These are phyloP conservation scores for Embiotoca jacksoni DNA, from an alignment of 2,113 vertebrate species.

Conservation along the genomic window DNA sequence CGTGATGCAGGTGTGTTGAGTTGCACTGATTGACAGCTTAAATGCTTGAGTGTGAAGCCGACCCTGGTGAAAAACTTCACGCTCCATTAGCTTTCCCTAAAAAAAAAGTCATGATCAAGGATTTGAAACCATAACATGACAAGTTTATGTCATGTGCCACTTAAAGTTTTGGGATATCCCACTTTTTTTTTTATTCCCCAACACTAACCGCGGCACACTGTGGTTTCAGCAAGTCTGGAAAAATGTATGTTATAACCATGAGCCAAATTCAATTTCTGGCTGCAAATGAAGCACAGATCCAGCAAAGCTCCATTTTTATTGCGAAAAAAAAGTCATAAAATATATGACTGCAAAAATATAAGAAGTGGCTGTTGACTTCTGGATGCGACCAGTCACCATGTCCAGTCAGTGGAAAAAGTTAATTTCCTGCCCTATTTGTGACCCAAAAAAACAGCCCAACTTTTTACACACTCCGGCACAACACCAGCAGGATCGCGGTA, in stretches of 20 bases:
- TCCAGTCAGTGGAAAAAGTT: conserved; percentile 57
- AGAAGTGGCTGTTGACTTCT: conserved; percentile 27
- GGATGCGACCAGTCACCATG: conserved; percentile 25
- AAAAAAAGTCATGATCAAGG: conserved; percentile 4
- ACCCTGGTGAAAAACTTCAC: no score
- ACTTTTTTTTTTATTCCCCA: neutral
- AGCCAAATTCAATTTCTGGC: conserved; percentile 14
- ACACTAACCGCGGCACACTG: neutral
- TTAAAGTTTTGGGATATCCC: conserved; percentile 10
- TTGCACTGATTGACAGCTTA: no score
- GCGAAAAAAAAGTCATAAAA: conserved; percentile 43
- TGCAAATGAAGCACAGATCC: conserved; percentile 9
- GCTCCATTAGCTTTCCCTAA: neutral
- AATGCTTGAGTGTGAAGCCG: no score
- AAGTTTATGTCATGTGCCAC: neutral
- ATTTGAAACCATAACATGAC: neutral
- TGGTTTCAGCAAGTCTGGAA: conserved; percentile 13
- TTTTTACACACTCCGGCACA: conserved; percentile 44
- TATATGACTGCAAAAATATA: conserved; percentile 53
- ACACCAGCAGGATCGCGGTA: conserved; percentile 47
- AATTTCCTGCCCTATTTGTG: conserved; percentile 74
- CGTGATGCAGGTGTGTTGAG: no score
- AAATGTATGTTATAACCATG: conserved; percentile 1
- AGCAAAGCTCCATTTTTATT: conserved; percentile 2
- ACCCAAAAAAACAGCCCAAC: conserved; percentile 45